These are phyloP conservation scores for Priocnemis perturbator DNA, from an alignment of 2,888 invertebrate species.

Conservation along the genomic window DNA sequence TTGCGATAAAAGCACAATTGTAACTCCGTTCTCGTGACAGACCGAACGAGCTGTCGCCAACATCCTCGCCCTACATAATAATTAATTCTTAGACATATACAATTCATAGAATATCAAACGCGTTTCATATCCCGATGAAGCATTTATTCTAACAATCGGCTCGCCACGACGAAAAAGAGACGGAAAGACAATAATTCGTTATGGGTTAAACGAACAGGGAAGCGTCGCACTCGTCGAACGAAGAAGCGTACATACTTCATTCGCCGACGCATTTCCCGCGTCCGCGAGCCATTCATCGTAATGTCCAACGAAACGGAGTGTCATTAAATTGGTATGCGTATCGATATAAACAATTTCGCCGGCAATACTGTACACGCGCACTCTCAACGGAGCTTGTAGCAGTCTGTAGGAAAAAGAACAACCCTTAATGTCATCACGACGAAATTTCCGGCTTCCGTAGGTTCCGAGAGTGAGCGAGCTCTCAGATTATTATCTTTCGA, in stretches of 20 bases:
- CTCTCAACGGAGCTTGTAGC: conserved; percentile 60
- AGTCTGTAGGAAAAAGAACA: conserved; percentile 30
- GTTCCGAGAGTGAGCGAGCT: too few species aligned
- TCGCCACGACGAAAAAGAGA: conserved; percentile 12
- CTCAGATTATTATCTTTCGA: too few species aligned
- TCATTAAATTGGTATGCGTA: conserved; percentile 10
- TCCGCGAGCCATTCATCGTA: too few species aligned
- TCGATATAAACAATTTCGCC: conserved; percentile 22
- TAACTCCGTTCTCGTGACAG: conserved; percentile 16
- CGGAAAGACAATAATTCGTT: conserved; percentile 13
- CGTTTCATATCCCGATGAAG: conserved; percentile 28
- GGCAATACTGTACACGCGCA: conserved; percentile 48
- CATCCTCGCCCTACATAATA: conserved; percentile 15
- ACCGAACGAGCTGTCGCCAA: conserved; percentile 15
- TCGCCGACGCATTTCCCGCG: too few species aligned
- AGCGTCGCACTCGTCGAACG: not conserved
- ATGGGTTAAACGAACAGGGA: conserved; percentile 17
- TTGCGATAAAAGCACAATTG: conserved; percentile 20
- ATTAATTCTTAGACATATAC: conserved; percentile 30
- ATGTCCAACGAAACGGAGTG: not conserved
- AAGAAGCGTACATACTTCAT: too few species aligned
- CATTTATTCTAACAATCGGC: conserved; percentile 21
- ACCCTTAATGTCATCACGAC: conserved; percentile 50
- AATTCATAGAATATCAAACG: conserved; percentile 28
- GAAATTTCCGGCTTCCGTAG: conserved; percentile 37